Evolutionary conservation across 2,797 vertebrate genomes (phyloP).

Genomic region (Xenentodon cancila): DNA sequence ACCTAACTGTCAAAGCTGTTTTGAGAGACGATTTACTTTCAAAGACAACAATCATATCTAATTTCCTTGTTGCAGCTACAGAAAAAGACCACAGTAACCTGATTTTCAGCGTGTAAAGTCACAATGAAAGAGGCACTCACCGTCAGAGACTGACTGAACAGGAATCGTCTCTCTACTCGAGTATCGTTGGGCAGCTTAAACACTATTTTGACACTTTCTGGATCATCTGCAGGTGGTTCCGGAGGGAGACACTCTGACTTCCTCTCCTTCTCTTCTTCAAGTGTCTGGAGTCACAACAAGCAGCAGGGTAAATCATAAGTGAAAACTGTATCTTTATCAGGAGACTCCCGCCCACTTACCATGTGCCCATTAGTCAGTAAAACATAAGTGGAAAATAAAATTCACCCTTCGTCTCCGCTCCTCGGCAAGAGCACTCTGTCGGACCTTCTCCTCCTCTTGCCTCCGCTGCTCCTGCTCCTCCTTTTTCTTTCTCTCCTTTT

Average conservation of each 20-base stretch:
- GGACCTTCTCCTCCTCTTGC: slow-evolving; percentile 92
- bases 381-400: neutral
- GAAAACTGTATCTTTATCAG: neutral
- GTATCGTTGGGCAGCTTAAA: slow-evolving; percentile 98
- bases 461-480: slow-evolving; percentile 92
- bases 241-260: slow-evolving; percentile 95
- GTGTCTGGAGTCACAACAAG: slow-evolving; percentile 81
- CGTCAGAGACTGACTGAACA: slow-evolving; percentile 94
- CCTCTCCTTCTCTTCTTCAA: slow-evolving; percentile 97
- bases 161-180: slow-evolving; percentile 95
- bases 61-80: no score
- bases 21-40: no score
- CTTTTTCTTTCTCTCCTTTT: slow-evolving; percentile 94
- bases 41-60: no score
- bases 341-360: neutral
- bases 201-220: slow-evolving; percentile 96
- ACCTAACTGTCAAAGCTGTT: no score
- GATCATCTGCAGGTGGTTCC: slow-evolving; percentile 92
- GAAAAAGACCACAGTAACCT: no score
- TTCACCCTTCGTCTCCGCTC: slow-evolving; percentile 91
- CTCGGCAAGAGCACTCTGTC: slow-evolving; percentile 90
- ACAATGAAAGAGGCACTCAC: slow-evolving; percentile 77
- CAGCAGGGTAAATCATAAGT: neutral
- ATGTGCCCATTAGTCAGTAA: no score
- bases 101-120: neutral